Percentiles rank a stretch among this genome's conserved stretches.
These are phyloP conservation scores for Pica pica DNA, from an alignment of 2,113 vertebrate genomes.

Conservation along the genomic window DNA sequence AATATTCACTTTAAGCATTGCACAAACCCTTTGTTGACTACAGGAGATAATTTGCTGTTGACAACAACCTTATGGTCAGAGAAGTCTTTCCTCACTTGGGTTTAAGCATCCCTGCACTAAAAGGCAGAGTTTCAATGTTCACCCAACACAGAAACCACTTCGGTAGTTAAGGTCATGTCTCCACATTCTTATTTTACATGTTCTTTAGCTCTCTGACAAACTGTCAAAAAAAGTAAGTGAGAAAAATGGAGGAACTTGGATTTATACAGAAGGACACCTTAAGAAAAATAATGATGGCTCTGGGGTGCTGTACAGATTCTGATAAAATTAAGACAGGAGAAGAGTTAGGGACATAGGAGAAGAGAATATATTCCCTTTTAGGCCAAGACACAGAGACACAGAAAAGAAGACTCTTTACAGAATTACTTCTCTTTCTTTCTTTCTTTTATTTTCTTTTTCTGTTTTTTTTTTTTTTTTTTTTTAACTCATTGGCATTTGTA, in stretches of 20 bases:
- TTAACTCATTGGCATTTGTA: neutral
- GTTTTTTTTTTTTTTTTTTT: neutral
- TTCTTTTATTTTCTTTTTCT: too few species aligned
- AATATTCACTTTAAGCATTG: neutral
- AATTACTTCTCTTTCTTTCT: neutral
- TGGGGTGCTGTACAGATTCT: neutral
- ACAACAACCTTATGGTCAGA: fast-evolving
- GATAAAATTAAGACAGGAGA: neutral
- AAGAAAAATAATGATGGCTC: neutral
- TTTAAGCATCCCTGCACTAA: neutral
- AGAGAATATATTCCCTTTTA: neutral
- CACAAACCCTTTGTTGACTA: fast-evolving
- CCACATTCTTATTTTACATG: neutral
- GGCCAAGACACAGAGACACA: neutral
- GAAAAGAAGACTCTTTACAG: neutral
- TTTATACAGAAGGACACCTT: neutral
- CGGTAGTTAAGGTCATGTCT: fast-evolving
- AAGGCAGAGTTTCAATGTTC: neutral
- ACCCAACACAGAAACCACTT: neutral
- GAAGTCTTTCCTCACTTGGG: neutral
- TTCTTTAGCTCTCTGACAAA: neutral
- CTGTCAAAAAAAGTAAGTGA: neutral
- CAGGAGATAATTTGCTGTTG: neutral
- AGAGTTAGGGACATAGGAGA: neutral
- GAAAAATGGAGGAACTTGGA: neutral